These are phyloP conservation scores for Larimichthys polyactis DNA, from an alignment of 2,113 vertebrate genomes.

Conservation along the genomic window DNA sequence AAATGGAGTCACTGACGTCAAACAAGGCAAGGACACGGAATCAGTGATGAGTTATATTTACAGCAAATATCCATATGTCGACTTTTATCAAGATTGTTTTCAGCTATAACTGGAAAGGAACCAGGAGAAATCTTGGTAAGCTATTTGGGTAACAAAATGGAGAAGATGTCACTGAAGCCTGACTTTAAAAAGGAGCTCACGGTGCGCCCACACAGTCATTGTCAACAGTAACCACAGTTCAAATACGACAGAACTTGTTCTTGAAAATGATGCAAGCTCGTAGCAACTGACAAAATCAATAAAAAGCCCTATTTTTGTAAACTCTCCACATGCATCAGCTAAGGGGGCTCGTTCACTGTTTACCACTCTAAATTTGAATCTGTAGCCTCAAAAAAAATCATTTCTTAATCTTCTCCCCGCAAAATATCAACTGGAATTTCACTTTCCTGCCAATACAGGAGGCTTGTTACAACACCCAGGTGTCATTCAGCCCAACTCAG, in stretches of 20 bases:
- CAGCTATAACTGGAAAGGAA: background rate
- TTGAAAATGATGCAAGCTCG: background rate
- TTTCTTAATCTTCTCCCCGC: too few species aligned
- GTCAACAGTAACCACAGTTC: background rate
- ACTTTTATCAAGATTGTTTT: too few species aligned
- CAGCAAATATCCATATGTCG: too few species aligned
- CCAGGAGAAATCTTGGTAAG: background rate
- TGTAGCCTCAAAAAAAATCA: background rate
- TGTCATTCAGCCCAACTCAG: too few species aligned
- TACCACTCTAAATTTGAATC: background rate
- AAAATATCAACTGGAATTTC: too few species aligned
- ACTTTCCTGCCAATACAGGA: too few species aligned
- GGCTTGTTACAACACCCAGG: too few species aligned
- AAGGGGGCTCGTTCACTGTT: background rate
- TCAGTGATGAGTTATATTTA: background rate
- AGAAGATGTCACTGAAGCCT: background rate
- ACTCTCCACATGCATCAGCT: background rate
- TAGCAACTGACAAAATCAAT: background rate
- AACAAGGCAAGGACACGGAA: constrained; percentile 11
- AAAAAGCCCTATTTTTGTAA: background rate
- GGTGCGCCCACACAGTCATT: background rate
- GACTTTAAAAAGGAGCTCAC: background rate
- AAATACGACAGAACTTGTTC: background rate
- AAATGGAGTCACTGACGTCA: constrained; percentile 49
- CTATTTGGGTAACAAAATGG: background rate